phyloP scores from a whole-genome alignment of 2,797 vertebrate genomes.

The Thunnus albacares region DNA sequence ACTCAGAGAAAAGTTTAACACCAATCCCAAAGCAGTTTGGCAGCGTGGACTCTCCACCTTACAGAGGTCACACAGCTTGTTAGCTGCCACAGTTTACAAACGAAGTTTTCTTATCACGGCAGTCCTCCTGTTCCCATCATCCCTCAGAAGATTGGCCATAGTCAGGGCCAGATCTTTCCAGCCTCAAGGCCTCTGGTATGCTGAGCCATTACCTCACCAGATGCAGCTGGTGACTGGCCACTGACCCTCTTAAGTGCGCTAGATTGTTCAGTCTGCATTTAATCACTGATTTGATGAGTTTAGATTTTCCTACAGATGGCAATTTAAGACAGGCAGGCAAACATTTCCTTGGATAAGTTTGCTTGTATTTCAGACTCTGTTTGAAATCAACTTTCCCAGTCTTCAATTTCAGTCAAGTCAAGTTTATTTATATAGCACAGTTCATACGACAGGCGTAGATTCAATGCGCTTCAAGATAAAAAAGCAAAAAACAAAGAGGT shows the following conservation, averaged over 20 bases:
- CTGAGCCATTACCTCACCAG: constrained; percentile 38
- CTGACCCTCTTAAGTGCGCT: constrained; percentile 11
- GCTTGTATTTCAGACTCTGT: background rate
- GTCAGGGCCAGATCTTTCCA: constrained; percentile 17
- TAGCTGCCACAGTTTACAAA: constrained; percentile 10
- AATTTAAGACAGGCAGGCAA: background rate
- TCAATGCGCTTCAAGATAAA: no score
- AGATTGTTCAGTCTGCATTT: constrained; percentile 23
- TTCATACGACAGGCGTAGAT: no score
- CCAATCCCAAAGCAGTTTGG: constrained; percentile 9
- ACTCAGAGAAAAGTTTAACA: background rate
- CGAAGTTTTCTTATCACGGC: constrained; percentile 40
- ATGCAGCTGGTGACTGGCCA: constrained; percentile 43
- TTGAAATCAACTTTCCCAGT: background rate
- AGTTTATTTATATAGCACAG: no score
- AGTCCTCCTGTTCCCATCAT: constrained; percentile 16
- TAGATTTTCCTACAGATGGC: constrained; percentile 20
- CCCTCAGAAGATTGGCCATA: constrained; percentile 16
- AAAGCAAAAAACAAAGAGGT: no score
- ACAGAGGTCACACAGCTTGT: background rate
- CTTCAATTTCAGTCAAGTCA: background rate
- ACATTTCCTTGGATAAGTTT: background rate
- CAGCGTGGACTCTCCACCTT: background rate
- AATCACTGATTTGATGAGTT: constrained; percentile 19
- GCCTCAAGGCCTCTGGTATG: constrained; percentile 8